Conservation (phyloP, 1,140 invertebrate species). For the Meloidogyne hapla region DNA sequence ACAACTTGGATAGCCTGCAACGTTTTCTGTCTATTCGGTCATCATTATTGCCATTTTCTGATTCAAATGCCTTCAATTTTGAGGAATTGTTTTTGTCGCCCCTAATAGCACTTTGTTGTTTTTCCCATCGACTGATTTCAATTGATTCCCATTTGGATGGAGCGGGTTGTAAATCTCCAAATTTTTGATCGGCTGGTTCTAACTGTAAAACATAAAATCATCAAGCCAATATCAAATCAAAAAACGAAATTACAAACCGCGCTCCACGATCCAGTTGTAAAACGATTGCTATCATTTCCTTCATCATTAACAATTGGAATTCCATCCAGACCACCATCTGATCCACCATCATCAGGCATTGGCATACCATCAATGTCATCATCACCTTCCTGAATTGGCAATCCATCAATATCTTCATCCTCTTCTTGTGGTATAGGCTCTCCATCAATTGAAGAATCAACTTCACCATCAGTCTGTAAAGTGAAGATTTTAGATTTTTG, state of each 20-base stretch:
- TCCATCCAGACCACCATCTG: not conserved
- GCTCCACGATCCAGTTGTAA: slow-evolving; percentile 31
- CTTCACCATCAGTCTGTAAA: not conserved
- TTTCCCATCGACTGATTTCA: slow-evolving; percentile 24
- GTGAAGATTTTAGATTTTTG: not conserved
- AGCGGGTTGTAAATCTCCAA: not conserved
- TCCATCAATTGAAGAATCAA: slow-evolving; percentile 17
- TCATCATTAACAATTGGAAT: slow-evolving; percentile 17
- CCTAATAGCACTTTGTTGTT: not conserved
- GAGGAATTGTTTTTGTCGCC: not conserved
- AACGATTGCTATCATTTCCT: slow-evolving; percentile 9
- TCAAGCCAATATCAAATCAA: not conserved
- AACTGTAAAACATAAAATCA: slow-evolving; percentile 13
- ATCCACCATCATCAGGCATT: slow-evolving; percentile 41
- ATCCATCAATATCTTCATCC: slow-evolving; percentile 49
- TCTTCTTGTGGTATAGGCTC: slow-evolving; percentile 7
- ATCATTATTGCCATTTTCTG: not conserved
- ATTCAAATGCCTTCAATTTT: not conserved
- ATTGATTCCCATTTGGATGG: slow-evolving; percentile 25
- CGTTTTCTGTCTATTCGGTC: not conserved
- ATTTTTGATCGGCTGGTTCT: not conserved
- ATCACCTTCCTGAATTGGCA: slow-evolving; percentile 40
- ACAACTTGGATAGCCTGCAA: not conserved
- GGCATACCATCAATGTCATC: slow-evolving; percentile 56
- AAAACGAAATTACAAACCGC: slow-evolving; percentile 14